phyloP scores from a whole-genome alignment of 2,888 invertebrate genomes.

The Uloborus plumipes region DNA sequence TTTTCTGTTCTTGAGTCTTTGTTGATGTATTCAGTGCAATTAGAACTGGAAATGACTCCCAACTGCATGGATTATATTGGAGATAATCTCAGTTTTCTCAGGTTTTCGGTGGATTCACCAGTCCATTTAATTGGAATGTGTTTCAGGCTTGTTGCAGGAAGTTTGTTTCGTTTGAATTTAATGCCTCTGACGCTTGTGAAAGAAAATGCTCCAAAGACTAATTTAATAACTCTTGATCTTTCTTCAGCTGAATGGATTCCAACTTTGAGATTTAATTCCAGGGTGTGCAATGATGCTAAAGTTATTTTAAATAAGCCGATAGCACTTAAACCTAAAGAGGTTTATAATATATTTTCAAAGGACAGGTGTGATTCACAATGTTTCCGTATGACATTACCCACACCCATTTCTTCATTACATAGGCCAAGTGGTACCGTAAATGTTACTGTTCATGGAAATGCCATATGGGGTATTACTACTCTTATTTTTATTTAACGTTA shows the following conservation, averaged over 20 bases:
- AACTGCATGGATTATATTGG: slow-evolving; percentile 33
- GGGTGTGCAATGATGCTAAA: slow-evolving; percentile 29
- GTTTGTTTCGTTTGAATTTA: not conserved
- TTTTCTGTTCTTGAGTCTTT: slow-evolving; percentile 46
- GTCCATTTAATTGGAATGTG: slow-evolving; percentile 39
- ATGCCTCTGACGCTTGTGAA: slow-evolving; percentile 36
- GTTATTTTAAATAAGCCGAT: slow-evolving; percentile 32
- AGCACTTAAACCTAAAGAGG: slow-evolving; percentile 32
- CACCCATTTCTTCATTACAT: slow-evolving; percentile 7
- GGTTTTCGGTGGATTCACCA: slow-evolving; percentile 44
- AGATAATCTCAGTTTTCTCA: slow-evolving; percentile 24
- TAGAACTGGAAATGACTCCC: slow-evolving; percentile 24
- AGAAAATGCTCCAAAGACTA: slow-evolving; percentile 42
- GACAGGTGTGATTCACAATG: slow-evolving; percentile 22
- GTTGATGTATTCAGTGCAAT: slow-evolving; percentile 20
- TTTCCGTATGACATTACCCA: slow-evolving; percentile 15
- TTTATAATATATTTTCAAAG: slow-evolving; percentile 32
- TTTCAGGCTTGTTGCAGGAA: slow-evolving; percentile 31
- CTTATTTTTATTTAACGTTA: slow-evolving; percentile 21
- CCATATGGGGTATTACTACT: slow-evolving; percentile 26
- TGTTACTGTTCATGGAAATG: slow-evolving; percentile 39
- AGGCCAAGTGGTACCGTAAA: slow-evolving; percentile 28
- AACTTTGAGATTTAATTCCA: slow-evolving; percentile 24
- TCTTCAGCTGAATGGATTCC: not conserved
- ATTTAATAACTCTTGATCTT: slow-evolving; percentile 31